A percentile compares a stretch with the other conserved stretches of the same genome.
These are phyloP conservation scores for Entomobrya multifasciata DNA, from an alignment of 2,888 invertebrate species.

Conservation along the genomic window DNA sequence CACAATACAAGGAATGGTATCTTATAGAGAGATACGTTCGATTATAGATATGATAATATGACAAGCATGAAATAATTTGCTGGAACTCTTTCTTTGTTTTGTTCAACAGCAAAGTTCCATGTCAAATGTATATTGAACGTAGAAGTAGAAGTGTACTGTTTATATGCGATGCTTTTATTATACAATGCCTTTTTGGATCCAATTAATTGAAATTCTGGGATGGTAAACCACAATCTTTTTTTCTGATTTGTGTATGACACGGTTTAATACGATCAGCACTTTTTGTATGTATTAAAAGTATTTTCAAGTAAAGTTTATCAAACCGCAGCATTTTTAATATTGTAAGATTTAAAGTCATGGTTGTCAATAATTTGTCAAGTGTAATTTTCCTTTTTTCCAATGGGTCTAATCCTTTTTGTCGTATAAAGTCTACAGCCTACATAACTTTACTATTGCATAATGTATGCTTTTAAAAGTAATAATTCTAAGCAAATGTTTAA, in stretches of 20 bases:
- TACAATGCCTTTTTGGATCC: too few relatives aligned
- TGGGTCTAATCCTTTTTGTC: not conserved
- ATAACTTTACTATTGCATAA: too few relatives aligned
- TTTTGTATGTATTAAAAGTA: not conserved
- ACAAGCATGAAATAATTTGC: not conserved
- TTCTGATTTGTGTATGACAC: not conserved
- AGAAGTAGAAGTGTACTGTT: too few relatives aligned
- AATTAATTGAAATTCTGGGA: not conserved
- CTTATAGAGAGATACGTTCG: not conserved
- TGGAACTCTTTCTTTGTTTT: not conserved
- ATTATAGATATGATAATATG: too few relatives aligned
- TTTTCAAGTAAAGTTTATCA: too few relatives aligned
- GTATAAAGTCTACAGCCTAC: too few relatives aligned
- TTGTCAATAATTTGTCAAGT: constrained; percentile 35
- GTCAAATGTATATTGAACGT: too few relatives aligned
- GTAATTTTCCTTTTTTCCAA: not conserved
- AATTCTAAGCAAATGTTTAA: too few relatives aligned
- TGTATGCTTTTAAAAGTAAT: too few relatives aligned
- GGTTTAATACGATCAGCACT: not conserved
- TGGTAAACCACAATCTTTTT: not conserved
- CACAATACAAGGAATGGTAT: too few relatives aligned
- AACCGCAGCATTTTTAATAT: constrained; percentile 21
- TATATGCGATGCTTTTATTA: too few relatives aligned
- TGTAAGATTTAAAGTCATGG: constrained; percentile 25
- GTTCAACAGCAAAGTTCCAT: too few relatives aligned